phyloP scores from a whole-genome alignment of 2,113 vertebrate genomes.

The Hyperoodon ampullatus region DNA sequence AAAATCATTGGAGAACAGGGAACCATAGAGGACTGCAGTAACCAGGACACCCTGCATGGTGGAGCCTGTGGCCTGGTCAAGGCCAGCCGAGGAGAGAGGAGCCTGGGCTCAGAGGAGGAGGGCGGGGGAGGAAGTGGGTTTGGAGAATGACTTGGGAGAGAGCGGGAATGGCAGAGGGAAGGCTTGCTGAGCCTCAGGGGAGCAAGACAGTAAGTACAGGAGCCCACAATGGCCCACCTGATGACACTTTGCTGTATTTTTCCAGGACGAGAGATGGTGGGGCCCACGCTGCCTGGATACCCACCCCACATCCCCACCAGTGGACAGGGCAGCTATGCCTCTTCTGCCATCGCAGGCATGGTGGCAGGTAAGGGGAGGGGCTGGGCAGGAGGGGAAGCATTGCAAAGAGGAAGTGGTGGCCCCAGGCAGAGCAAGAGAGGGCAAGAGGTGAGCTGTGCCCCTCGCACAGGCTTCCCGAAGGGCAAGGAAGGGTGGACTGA shows the following conservation, averaged over 20 bases:
- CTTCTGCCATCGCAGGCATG: slow-evolving; percentile 94
- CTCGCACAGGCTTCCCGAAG: not conserved
- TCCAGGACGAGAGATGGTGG: slow-evolving; percentile 93
- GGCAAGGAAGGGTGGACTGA: not conserved
- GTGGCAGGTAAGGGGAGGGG: slow-evolving; percentile 88
- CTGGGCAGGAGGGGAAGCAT: not conserved
- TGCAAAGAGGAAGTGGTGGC: not conserved
- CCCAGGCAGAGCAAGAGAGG: not conserved
- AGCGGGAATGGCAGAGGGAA: not conserved
- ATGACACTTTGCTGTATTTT: slow-evolving; percentile 59
- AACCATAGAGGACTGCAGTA: too few relatives aligned
- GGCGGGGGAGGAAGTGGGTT: too few relatives aligned
- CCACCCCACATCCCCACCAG: slow-evolving; percentile 93
- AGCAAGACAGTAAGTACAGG: not conserved
- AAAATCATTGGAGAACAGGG: not conserved
- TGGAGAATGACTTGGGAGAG: not conserved
- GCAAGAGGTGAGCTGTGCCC: not conserved
- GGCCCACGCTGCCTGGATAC: slow-evolving; percentile 93
- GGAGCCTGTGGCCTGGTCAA: not conserved
- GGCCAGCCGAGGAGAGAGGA: not conserved
- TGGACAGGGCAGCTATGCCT: slow-evolving; percentile 91
- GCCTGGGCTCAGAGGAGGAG: not conserved
- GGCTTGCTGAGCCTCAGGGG: not conserved
- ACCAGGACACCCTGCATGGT: not conserved
- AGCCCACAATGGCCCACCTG: not conserved